These are phyloP conservation scores for Eulemur albifrons DNA, from an alignment of 2,797 vertebrate species.

Conservation along the genomic window DNA sequence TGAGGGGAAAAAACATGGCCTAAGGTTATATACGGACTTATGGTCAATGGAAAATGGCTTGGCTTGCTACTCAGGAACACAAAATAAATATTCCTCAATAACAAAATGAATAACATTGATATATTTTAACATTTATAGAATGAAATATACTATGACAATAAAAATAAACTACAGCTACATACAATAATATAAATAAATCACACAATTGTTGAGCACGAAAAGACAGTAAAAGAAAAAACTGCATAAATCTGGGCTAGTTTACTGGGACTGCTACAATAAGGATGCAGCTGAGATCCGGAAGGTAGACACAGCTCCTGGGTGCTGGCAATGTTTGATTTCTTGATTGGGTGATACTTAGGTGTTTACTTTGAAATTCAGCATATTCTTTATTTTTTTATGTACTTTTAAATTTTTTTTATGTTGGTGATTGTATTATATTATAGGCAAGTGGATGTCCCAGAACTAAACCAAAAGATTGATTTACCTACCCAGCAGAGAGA, in stretches of 20 bases:
- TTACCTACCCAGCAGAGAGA: not conserved
- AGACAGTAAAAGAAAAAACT: not conserved
- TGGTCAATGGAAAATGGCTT: not conserved
- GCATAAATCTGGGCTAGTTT: not conserved
- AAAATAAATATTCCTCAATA: not conserved
- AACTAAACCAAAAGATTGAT: not conserved
- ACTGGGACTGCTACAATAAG: not conserved
- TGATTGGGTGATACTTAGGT: not conserved
- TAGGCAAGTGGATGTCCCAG: not conserved
- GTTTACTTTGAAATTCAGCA: not conserved
- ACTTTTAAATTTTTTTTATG: not conserved
- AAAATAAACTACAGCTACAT: not conserved
- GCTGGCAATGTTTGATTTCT: not conserved
- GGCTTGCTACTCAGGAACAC: not conserved
- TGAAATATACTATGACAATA: not conserved
- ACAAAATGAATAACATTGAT: not conserved
- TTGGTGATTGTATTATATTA: not conserved
- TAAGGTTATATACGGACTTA: not conserved
- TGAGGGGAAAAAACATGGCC: not conserved
- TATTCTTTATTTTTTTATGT: not conserved
- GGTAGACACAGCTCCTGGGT: not conserved
- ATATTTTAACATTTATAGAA: not conserved
- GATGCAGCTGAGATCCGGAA: not conserved
- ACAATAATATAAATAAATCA: not conserved
- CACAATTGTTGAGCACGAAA: not conserved